Evolutionary conservation across 2,888 invertebrate genomes (phyloP), one percentile per base, ranked within the genome.

Genomic region (Acronicta leporina): DNA sequence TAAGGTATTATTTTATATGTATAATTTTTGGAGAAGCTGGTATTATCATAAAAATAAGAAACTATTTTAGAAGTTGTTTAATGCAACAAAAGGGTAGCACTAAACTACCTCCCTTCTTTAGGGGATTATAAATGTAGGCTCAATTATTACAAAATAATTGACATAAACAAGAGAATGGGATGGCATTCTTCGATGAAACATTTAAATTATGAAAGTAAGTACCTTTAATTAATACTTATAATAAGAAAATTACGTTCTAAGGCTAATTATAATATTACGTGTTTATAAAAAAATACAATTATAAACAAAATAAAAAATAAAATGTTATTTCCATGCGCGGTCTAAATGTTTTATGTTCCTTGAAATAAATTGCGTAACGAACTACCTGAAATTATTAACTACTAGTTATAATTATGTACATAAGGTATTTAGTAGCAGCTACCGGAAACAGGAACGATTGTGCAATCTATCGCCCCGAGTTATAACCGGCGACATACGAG

Each of bases 401-500:
- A 25, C 14, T 41, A 65, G 66, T 53, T 46, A 53, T n/a, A 52
- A 27, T 10, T 14, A 48, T 16, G n/a, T 16, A n/a, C n/a, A n/a
- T n/a, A n/a, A 44, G n/a, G n/a, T 41, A 41, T 9, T 46, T n/a
- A 15, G 16, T 40, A 20, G 35, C 20, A 10, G 20, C 20, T 9
- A 33, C 15, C 57, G 67, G 67, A 71, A 51, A 65, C 72, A 71
- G 67, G 67, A 67, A 71, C 72, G 41, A 45, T 66, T 64, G 48
- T 52, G 57, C 27, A 65, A 67, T 40, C 35, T 48, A 44, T 51
- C 57, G 47, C 47, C 56, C 63, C 51, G 38, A 43, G 47, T 41
- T 45, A 65, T 38, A 55, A 55, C 51, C 68, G 67, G 68, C 46
- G 73, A 55, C 61, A 55, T 42, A 46, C 40, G 9, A 11, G 53